Base-by-base conservation (phyloP, 2,113 vertebrate species). In the Corythoichthys intestinalis region DNA sequence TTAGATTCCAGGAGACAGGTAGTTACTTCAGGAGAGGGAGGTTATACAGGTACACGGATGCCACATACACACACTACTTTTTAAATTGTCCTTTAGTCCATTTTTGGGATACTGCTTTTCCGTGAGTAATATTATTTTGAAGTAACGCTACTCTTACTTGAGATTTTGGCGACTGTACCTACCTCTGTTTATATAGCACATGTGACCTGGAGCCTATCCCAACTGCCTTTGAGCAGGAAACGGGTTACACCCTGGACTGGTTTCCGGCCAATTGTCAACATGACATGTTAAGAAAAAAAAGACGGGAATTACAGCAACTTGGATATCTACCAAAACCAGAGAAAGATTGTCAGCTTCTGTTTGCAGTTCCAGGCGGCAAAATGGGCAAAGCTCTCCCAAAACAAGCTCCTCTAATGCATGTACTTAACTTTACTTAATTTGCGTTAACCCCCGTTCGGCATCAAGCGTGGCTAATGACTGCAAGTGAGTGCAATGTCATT, bases 371-470 rank as follows among this genome's bases (percentile, higher is more conserved):
- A 65, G 28, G 37, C 68, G 62, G 73, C 66, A 57, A 79, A 79
- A 86, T 76, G 73, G 71, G 82, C 35, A 87, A 87, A 84, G 77
- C 85, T 86, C 75, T 78, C 61, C 77, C 54, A 77, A 82, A 88
- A 86, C 85, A 81, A 84, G 83, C 85, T 77, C 75, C 83, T 84
- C 84, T 92, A 90, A 91, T 91, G 88, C 86, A 85, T 88, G 89
- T 89, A 85, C 86, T 90, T 88, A 87, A 86, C 89, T 84, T 87
- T 73, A 86, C 84, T 90, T 90, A 87, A 91, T 90, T 90, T 90
- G 87, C 87, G 84, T 90, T 91, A 90, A 89, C 86, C 87, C 86
- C 85, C 77, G 41, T 44, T 8, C 41, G 72, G 84, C 83, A 87
- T 85, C 89, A 86, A 88, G 81, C 85, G 63, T 67, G 83, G 83